Conservation (phyloP, 2,888 invertebrate species). For the Eupeodes latifasciatus region DNA sequence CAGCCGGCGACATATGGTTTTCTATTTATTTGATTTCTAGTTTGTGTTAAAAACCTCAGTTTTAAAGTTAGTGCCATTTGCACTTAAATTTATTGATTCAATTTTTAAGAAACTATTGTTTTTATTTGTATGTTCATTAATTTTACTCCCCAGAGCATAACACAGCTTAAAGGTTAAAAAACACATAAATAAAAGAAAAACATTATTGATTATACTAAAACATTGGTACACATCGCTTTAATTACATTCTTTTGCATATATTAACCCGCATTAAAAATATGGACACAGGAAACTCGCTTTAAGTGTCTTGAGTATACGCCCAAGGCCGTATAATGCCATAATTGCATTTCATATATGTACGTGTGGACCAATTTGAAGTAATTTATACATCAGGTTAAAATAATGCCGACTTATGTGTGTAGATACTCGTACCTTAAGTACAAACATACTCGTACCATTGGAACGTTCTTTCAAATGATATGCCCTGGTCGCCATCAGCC, state of each 20-base stretch:
- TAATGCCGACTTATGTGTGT: conserved; percentile 26
- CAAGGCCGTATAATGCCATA: conserved; percentile 56
- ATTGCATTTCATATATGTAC: conserved; percentile 44
- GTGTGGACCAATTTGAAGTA: conserved; percentile 61
- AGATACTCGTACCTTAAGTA: background rate
- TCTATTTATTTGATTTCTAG: no score
- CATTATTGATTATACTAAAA: conserved; percentile 39
- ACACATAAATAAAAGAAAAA: conserved; percentile 39
- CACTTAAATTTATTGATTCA: no score
- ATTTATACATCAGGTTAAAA: conserved; percentile 58
- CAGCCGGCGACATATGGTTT: no score
- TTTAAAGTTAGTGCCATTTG: no score
- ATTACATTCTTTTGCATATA: conserved; percentile 63
- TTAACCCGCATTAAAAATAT: conserved; percentile 38
- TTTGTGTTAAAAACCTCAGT: no score
- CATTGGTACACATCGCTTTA: conserved; percentile 3
- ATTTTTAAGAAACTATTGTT: no score
- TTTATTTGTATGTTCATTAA: no score
- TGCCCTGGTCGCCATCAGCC: background rate
- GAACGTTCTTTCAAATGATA: conserved; percentile 21
- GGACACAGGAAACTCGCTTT: conserved; percentile 56
- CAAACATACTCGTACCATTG: background rate
- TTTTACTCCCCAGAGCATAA: no score
- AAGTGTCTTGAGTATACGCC: conserved; percentile 50
- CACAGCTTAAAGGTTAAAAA: conserved; percentile 33